Conservation (phyloP, 2,888 invertebrate genomes). For the Automeris io region DNA sequence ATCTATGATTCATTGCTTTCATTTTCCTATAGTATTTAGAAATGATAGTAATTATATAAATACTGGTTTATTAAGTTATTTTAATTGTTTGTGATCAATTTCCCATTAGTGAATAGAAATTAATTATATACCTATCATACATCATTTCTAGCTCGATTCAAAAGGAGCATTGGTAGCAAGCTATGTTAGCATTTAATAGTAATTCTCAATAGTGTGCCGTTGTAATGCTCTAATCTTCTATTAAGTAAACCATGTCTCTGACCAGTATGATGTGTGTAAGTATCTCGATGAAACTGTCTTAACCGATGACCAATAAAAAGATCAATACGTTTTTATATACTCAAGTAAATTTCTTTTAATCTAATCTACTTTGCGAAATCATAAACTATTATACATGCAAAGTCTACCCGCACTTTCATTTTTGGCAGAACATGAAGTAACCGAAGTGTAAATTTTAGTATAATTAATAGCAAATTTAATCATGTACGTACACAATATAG, state of each 20-base stretch:
- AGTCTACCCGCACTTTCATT: neutral
- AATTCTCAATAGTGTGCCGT: neutral
- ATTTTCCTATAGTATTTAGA: neutral
- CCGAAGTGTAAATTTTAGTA: no score
- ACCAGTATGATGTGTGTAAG: neutral
- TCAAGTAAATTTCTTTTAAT: neutral
- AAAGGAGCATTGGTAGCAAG: neutral
- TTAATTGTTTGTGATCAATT: no score
- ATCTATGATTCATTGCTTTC: slow-evolving; percentile 26
- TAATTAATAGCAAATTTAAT: no score
- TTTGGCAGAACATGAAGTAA: neutral
- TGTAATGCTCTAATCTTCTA: neutral
- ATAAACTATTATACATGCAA: neutral
- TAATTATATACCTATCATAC: no score
- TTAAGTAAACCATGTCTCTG: neutral
- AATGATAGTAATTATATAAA: no score
- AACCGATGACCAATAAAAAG: neutral
- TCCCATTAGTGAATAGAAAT: no score
- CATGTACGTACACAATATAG: no score
- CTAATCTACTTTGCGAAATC: neutral
- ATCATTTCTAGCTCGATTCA: no score
- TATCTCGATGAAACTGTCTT: neutral
- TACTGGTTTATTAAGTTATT: no score
- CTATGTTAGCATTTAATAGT: neutral
- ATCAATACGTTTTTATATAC: neutral